These are phyloP conservation scores for Anabas testudineus DNA, from an alignment of 2,797 vertebrate species.

Conservation along the genomic window DNA sequence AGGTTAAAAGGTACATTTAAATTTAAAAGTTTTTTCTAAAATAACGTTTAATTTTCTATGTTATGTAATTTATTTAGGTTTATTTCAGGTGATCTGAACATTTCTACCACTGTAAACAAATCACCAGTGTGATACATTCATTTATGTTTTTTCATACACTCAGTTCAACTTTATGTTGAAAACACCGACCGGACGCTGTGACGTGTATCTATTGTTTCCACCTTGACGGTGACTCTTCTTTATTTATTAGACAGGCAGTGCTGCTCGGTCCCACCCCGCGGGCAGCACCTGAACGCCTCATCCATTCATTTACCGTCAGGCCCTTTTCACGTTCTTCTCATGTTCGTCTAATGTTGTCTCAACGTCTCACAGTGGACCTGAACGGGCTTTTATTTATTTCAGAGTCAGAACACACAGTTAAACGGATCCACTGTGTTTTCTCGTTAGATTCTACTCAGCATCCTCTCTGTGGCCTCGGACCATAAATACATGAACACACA, in stretches of 20 bases:
- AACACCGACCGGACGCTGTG: neutral
- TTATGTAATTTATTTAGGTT: no score
- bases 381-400: neutral
- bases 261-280: slow-evolving; percentile 43
- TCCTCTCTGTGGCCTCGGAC: slow-evolving; percentile 18
- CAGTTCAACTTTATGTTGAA: slow-evolving; percentile 4
- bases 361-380: neutral
- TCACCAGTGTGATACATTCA: no score
- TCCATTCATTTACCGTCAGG: neutral
- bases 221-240: neutral
- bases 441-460: neutral
- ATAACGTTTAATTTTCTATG: no score
- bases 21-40: no score
- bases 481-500: slow-evolving; percentile 10
- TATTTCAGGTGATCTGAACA: neutral
- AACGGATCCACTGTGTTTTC: neutral
- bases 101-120: neutral
- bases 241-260: neutral
- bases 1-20: no score
- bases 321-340: neutral
- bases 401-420: neutral
- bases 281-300: slow-evolving; percentile 56
- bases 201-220: neutral
- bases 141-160: no score
- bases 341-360: neutral